Percentiles rank a stretch among this genome's conserved stretches.
These are phyloP conservation scores for Azemiops feae DNA, from an alignment of 2,113 vertebrate species.

Conservation along the genomic window DNA sequence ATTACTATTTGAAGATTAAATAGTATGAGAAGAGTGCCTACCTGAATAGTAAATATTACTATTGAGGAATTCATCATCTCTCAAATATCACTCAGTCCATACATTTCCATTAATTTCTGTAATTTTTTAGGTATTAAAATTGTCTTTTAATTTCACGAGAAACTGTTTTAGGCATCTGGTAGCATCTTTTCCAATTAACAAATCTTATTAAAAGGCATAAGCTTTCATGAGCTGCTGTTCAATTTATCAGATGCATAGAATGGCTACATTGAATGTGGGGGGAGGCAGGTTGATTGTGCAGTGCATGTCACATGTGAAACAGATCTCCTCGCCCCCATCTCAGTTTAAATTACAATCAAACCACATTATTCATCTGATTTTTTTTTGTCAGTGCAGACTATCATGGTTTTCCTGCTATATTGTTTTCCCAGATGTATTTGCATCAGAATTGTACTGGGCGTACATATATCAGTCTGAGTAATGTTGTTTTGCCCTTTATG, in stretches of 20 bases:
- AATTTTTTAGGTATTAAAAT: not conserved
- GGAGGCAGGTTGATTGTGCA: not conserved
- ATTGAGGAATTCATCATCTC: not conserved
- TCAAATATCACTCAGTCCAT: not conserved
- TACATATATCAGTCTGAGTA: conserved; percentile 4
- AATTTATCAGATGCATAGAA: not conserved
- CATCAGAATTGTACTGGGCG: not conserved
- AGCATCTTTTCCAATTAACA: not conserved
- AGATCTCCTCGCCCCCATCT: not conserved
- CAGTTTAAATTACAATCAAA: not conserved
- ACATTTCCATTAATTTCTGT: not conserved
- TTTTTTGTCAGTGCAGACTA: not conserved
- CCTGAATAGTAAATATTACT: not conserved
- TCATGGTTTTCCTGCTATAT: not conserved
- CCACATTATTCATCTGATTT: not conserved
- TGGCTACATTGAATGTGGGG: not conserved
- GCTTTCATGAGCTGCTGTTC: not conserved
- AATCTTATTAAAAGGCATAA: not conserved
- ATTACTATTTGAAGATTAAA: not conserved
- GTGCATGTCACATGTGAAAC: not conserved
- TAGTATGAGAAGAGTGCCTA: not conserved
- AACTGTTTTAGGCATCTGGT: not conserved
- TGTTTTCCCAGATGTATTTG: not conserved
- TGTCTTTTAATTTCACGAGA: not conserved
- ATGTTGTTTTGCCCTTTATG: not conserved